Evolutionary conservation across 2,797 vertebrate species (phyloP), one percentile per base, ranked within the genome.

Genomic region (Notolepis coatsorum): DNA sequence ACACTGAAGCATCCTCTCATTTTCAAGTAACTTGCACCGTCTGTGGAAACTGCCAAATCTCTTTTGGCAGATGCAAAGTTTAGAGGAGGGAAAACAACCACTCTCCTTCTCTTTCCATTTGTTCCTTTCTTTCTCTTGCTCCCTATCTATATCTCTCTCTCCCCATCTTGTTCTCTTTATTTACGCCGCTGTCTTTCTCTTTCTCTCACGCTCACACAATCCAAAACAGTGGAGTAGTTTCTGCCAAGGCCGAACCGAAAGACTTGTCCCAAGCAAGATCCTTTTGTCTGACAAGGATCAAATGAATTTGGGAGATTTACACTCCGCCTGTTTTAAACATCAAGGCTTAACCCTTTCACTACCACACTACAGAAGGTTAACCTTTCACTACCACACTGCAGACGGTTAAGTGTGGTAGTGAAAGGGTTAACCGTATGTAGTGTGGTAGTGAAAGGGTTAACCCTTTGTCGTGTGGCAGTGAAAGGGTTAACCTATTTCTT

Each of bases 401-500:
- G n/a, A n/a, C n/a, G n/a, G n/a, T n/a, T n/a, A n/a, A n/a, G n/a
- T n/a, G n/a, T n/a, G n/a, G n/a, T n/a, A n/a, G n/a, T n/a, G n/a
- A n/a, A n/a, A n/a, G n/a, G n/a, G n/a, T n/a, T n/a, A n/a, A n/a
- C n/a, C n/a, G n/a, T n/a, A n/a, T n/a, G n/a, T n/a, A n/a, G n/a
- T n/a, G n/a, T n/a, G n/a, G n/a, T n/a, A n/a, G n/a, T n/a, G n/a
- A n/a, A n/a, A n/a, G n/a, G n/a, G n/a, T n/a, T n/a, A n/a, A n/a
- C n/a, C n/a, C n/a, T n/a, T n/a, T n/a, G n/a, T n/a, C n/a, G n/a
- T n/a, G n/a, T n/a, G n/a, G n/a, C n/a, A n/a, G n/a, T n/a, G n/a
- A n/a, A 90, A 87, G 87, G 88, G 86, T 86, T 89, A 91, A 89
- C 87, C 84, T 89, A 88, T 90, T 91, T 92, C 81, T 88, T 87